Percentiles rank a stretch among this genome's conserved stretches.
Evolutionary conservation across 2,113 vertebrate genomes (phyloP).

Genomic region (Phyllostomus discolor): DNA sequence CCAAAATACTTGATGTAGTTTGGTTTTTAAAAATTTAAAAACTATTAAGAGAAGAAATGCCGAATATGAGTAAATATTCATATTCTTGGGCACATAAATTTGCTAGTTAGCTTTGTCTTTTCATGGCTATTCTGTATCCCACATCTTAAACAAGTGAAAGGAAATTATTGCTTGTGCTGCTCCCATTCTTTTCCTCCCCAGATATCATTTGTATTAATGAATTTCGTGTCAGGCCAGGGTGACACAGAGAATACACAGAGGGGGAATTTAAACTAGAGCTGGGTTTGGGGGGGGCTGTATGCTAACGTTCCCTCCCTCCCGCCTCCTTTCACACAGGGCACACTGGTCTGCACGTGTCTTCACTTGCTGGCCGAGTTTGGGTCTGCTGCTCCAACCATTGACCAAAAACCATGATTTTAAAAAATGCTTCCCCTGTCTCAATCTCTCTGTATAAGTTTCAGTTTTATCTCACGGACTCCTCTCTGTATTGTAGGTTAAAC

Average conservation of each 20-base stretch:
- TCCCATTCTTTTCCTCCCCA: neutral
- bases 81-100: neutral
- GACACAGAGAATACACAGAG: neutral
- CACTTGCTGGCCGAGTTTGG: neutral
- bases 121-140: neutral
- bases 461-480: neutral
- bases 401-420: neutral
- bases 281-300: neutral
- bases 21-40: slow-evolving; percentile 25
- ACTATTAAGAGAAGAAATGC: neutral
- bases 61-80: neutral
- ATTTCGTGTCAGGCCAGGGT: neutral
- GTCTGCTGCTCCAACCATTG: neutral
- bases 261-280: neutral
- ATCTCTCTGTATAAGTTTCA: neutral
- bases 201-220: neutral
- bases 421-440: neutral
- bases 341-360: neutral
- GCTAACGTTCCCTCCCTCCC: neutral
- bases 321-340: neutral
- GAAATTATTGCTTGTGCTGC: neutral
- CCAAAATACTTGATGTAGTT: neutral
- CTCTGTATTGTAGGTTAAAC: neutral
- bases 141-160: neutral
- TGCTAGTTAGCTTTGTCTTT: neutral